Base-by-base conservation (phyloP, 2,888 invertebrate genomes). In the Cancer borealis region DNA sequence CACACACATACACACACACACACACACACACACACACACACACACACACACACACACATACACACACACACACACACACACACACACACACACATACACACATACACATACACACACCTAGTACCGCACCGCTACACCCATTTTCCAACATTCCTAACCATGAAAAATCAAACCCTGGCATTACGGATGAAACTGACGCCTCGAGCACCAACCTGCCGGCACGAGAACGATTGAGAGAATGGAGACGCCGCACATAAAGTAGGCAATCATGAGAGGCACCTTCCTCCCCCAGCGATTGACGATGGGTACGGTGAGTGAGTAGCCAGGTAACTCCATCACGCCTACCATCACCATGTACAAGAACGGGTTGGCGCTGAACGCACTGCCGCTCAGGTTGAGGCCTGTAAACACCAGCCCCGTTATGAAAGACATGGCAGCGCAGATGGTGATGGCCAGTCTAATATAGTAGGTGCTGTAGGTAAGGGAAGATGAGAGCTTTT, bases 301-400 rank as follows among this genome's bases (percentile, higher is more conserved):
- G 92, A 95, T 91, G 46, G 94, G 94, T 1, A 60, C 93, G 5
- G 94, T 93, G 21, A 95, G 17, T 60, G 95, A 91, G 79, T 95
- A 95, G 21, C 89, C 95, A 3, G 95, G 95, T 4, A 95, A 60
- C 88, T 95, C 95, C 93, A 95, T 92, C 46, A 95, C 47, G 10
- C 95, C 95, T 10, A 49, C 54, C 39, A 93, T 45, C n/a, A 91
- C 87, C 91, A 93, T 66, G 91, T 93, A 93, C 0, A 93, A 47
- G 91, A 91, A 95, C 46, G 95, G 95, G 88, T 95, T 91, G n/a
- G 45, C 92, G 87, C 92, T 95, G 91, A 95, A 90, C 45, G 87
- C 54, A 30, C 60, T 92, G 26, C 93, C 95, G 87, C 91, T 95
- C 39, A 95, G 84, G 30, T 91, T 92, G n/a, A 95, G 66, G 17